These are phyloP conservation scores for Bembecia ichneumoniformis DNA, from an alignment of 2,888 invertebrate genomes.

Conservation along the genomic window DNA sequence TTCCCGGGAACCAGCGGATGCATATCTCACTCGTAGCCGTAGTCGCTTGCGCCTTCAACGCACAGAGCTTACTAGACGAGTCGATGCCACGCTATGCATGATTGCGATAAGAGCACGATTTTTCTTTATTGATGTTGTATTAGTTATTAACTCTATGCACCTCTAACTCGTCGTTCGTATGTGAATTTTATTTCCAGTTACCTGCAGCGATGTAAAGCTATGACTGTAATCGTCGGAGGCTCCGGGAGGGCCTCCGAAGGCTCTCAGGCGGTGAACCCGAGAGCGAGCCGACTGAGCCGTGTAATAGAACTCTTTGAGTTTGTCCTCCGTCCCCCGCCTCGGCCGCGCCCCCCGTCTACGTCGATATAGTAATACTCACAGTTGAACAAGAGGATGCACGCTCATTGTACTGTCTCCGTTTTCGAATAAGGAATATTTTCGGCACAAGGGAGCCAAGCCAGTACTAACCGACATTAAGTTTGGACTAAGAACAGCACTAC, in stretches of 20 bases:
- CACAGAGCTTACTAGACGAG: constrained; percentile 50
- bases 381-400: constrained; percentile 5
- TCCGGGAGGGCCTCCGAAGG: constrained; percentile 46
- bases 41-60: constrained; percentile 53
- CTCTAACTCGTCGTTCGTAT: background rate
- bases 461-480: background rate
- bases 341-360: background rate
- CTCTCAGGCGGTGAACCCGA: constrained; percentile 47
- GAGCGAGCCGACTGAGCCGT: constrained; percentile 53
- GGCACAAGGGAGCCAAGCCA: background rate
- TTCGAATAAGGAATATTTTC: background rate
- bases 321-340: background rate
- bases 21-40: constrained; percentile 58
- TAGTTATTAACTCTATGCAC: background rate
- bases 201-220: constrained; percentile 22
- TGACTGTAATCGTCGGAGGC: constrained; percentile 39
- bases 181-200: background rate
- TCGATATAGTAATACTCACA: constrained; percentile 10
- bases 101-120: constrained; percentile 65
- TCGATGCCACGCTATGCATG: constrained; percentile 69
- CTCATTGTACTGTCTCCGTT: background rate
- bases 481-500: background rate
- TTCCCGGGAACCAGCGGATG: constrained; percentile 69
- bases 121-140: constrained; percentile 9
- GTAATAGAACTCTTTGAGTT: constrained; percentile 46